These are phyloP conservation scores for Brachionus rotundiformis DNA, from an alignment of 1,140 invertebrate genomes.

Conservation along the genomic window DNA sequence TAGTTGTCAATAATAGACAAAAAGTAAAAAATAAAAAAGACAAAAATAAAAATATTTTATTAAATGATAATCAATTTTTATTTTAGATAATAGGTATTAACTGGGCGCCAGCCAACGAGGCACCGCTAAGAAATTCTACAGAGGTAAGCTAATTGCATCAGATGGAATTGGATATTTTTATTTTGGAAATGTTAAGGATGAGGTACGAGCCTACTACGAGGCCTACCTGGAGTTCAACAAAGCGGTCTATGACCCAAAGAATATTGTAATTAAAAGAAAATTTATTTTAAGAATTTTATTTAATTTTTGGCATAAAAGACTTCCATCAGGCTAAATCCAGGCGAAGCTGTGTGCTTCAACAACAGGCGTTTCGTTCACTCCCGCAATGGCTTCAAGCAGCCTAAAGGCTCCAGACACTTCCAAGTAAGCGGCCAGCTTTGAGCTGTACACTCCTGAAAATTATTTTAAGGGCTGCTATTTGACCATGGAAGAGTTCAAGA, in stretches of 20 bases:
- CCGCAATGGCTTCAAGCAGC: conserved; percentile 55
- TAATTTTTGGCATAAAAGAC: conserved; percentile 55
- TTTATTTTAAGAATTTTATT: background rate
- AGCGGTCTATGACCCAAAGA: conserved; percentile 54
- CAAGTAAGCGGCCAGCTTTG: too few relatives aligned
- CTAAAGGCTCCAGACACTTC: conserved; percentile 57
- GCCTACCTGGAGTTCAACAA: conserved; percentile 58
- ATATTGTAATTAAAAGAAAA: conserved; percentile 53
- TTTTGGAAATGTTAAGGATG: too few relatives aligned
- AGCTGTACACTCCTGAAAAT: too few relatives aligned
- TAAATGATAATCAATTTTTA: too few relatives aligned
- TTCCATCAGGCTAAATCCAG: conserved; percentile 55
- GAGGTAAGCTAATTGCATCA: too few relatives aligned
- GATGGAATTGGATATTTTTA: too few relatives aligned
- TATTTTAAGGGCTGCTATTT: conserved; percentile 59
- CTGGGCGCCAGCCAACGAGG: conserved; percentile 61
- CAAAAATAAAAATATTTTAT: background rate
- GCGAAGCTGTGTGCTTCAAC: conserved; percentile 59
- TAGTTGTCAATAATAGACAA: conserved; percentile 56
- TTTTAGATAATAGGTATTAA: conserved; percentile 57
- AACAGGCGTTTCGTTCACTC: conserved; percentile 60
- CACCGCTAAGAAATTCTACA: conserved; percentile 55
- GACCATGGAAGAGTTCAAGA: conserved; percentile 61
- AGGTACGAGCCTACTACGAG: conserved; percentile 57
- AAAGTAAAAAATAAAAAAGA: conserved; percentile 53